A percentile compares a stretch with the other conserved stretches of the same genome.
Conservation (phyloP, 1,140 invertebrate genomes). For the Thaumetopoea pityocampa region DNA sequence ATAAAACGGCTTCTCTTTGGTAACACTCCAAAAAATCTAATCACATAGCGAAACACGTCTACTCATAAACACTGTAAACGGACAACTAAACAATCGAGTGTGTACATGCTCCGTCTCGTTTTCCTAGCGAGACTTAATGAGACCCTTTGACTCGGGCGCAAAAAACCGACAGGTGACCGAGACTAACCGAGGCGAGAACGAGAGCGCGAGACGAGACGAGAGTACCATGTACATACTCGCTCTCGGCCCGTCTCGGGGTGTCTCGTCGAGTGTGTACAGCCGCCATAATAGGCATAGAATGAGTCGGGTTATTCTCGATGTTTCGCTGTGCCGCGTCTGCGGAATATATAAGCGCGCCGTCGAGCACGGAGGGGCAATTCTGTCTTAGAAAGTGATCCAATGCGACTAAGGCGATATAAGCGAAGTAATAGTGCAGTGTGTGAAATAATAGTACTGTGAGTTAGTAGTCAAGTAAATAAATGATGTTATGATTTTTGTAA, state of each 20-base stretch:
- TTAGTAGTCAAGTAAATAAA: too few relatives aligned
- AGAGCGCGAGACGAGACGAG: conserved; percentile 18
- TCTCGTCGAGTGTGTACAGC: conserved; percentile 19
- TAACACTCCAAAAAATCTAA: conserved; percentile 16
- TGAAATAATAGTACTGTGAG: too few relatives aligned
- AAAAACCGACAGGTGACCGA: conserved; percentile 23
- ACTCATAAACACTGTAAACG: conserved; percentile 2
- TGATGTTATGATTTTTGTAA: too few relatives aligned
- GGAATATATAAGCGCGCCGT: too few relatives aligned
- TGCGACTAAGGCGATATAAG: too few relatives aligned
- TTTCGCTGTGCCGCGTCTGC: too few relatives aligned
- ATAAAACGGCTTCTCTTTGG: conserved; percentile 14
- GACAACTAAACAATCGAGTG: conserved; percentile 19
- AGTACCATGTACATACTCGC: conserved; percentile 12
- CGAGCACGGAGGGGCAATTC: too few relatives aligned
- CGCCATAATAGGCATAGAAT: conserved; percentile 9
- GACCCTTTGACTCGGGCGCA: too few relatives aligned
- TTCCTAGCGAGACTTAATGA: conserved; percentile 19
- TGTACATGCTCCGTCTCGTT: conserved; percentile 19
- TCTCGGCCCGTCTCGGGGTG: conserved; percentile 15
- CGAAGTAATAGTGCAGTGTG: too few relatives aligned
- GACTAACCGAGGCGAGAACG: conserved; percentile 17
- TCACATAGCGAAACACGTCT: conserved; percentile 10
- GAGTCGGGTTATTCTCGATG: too few relatives aligned
- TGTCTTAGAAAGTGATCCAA: too few relatives aligned